Conservation (phyloP, 2,113 vertebrate species). For the Martes martes region DNA sequence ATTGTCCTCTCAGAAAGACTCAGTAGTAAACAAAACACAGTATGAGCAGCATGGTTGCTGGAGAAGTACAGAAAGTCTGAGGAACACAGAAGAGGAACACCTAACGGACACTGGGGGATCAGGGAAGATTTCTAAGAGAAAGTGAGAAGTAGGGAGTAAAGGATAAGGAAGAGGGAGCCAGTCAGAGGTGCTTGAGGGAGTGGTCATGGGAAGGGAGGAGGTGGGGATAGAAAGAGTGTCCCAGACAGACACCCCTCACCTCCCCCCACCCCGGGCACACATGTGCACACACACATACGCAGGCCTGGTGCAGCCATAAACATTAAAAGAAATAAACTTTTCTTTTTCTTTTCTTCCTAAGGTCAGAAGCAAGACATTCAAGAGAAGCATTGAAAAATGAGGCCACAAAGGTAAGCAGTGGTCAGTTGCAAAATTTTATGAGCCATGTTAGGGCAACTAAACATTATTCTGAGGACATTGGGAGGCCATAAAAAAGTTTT, state of each 20-base stretch:
- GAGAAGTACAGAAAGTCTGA: background rate
- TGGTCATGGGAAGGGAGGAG: background rate
- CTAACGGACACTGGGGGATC: background rate
- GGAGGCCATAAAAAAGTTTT: background rate
- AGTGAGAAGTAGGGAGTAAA: background rate
- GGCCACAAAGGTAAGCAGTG: background rate
- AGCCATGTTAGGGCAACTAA: background rate
- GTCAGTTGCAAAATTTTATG: background rate
- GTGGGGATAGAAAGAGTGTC: background rate
- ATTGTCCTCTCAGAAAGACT: background rate
- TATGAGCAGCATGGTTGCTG: rapidly evolving
- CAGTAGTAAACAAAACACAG: background rate
- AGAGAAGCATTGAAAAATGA: background rate
- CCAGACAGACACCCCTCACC: background rate
- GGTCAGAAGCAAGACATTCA: background rate
- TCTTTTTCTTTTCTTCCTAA: background rate
- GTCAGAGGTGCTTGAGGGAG: background rate
- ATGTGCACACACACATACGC: rapidly evolving
- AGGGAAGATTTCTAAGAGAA: background rate
- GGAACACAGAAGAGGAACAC: background rate
- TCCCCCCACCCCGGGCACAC: background rate
- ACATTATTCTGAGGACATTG: background rate
- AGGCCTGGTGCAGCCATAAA: background rate
- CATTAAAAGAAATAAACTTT: background rate
- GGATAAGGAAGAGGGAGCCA: background rate